These are phyloP conservation scores for Chamaetylas fuelleborni DNA, from an alignment of 2,113 vertebrate genomes.

Conservation along the genomic window DNA sequence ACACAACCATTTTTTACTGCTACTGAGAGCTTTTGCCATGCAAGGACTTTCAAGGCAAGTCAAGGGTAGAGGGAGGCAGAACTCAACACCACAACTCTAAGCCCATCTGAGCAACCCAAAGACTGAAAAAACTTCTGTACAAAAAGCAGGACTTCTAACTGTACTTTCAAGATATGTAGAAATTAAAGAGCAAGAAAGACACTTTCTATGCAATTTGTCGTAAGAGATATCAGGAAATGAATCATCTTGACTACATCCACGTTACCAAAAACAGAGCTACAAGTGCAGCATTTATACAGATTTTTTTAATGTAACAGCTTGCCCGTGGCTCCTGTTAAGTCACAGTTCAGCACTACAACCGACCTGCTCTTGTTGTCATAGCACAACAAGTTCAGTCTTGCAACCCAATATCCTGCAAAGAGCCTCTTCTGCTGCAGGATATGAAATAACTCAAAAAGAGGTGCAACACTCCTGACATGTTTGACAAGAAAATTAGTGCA, in stretches of 20 bases:
- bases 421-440: neutral
- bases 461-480: neutral
- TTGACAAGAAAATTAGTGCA: neutral
- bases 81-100: neutral
- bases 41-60: neutral
- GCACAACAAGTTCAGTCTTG: neutral
- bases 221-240: neutral
- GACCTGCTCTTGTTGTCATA: neutral
- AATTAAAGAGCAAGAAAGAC: neutral
- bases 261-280: neutral
- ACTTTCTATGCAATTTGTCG: neutral
- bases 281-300: neutral
- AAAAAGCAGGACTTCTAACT: neutral
- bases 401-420: neutral
- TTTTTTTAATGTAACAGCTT: neutral
- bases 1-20: neutral
- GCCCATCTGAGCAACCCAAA: neutral
- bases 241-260: neutral
- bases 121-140: neutral
- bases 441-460: neutral
- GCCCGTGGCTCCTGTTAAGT: neutral
- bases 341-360: neutral
- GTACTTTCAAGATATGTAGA: neutral
- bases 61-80: neutral
- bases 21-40: neutral